These are phyloP conservation scores for Silurus meridionalis DNA, from an alignment of 2,113 vertebrate species.

Conservation along the genomic window DNA sequence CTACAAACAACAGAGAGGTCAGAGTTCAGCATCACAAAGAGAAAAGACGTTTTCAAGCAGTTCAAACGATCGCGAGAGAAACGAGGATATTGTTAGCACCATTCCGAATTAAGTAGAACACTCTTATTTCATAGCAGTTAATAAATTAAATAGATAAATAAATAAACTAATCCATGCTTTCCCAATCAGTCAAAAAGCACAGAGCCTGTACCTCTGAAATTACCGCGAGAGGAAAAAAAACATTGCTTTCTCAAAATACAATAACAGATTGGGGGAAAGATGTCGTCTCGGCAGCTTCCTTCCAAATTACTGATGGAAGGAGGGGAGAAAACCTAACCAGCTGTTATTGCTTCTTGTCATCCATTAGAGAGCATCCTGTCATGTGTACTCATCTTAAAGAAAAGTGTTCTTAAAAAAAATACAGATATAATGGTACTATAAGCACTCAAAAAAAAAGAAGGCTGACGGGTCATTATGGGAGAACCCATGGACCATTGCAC, in stretches of 20 bases:
- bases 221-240: conserved; percentile 4
- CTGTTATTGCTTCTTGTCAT: conserved; percentile 46
- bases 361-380: conserved; percentile 38
- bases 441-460: too few species aligned
- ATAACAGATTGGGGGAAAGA: conserved; percentile 18
- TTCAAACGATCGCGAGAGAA: not conserved
- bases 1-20: conserved; percentile 3
- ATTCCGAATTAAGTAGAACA: not conserved
- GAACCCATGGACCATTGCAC: too few species aligned
- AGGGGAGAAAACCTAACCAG: not conserved
- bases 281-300: not conserved
- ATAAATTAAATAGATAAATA: not conserved
- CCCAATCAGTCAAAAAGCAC: conserved; percentile 16
- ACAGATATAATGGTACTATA: too few species aligned
- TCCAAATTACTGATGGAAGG: conserved; percentile 18
- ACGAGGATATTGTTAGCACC: conserved; percentile 6
- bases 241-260: conserved; percentile 38
- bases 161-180: not conserved
- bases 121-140: not conserved
- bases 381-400: conserved; percentile 18
- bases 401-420: too few species aligned
- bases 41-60: not conserved
- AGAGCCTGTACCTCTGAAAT: conserved; percentile 23
- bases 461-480: too few species aligned
- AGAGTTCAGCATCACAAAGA: not conserved